phyloP scores from a whole-genome alignment of 2,888 invertebrate genomes.

The Arrhopalites spinosus region DNA sequence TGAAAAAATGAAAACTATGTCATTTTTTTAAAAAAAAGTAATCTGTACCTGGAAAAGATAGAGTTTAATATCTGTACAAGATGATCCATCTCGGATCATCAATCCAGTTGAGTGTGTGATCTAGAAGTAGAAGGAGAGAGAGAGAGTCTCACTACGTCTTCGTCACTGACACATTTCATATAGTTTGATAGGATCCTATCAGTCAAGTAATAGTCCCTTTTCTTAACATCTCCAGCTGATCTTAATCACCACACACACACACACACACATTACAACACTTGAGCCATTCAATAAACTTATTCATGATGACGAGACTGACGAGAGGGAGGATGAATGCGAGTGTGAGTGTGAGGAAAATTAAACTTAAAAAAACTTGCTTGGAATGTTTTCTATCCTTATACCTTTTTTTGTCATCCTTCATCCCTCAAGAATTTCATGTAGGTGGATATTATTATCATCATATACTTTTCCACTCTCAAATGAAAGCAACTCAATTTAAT shows the following conservation, averaged over 20 bases:
- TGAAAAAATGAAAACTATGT: no score
- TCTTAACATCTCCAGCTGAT: slow-evolving; percentile 17
- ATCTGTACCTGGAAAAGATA: neutral
- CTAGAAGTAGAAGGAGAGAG: slow-evolving; percentile 1
- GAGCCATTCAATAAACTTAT: slow-evolving; percentile 24
- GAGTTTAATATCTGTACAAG: neutral
- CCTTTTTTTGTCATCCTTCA: neutral
- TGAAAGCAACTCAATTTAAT: no score
- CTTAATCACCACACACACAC: slow-evolving; percentile 28
- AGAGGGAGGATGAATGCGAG: slow-evolving; percentile 27
- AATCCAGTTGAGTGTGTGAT: slow-evolving; percentile 28
- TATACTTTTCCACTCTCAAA: no score
- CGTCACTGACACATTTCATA: slow-evolving; percentile 20
- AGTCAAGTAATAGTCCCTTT: slow-evolving; percentile 15
- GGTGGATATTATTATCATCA: no score
- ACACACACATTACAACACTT: slow-evolving; percentile 39
- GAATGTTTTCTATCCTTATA: neutral
- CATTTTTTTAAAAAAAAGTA: neutral
- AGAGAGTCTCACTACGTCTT: slow-evolving; percentile 13
- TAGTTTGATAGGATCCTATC: neutral
- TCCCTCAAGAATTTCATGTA: neutral
- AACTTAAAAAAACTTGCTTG: neutral
- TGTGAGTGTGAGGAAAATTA: neutral
- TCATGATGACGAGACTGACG: slow-evolving; percentile 36
- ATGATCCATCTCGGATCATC: slow-evolving; percentile 38